Conservation (phyloP, 2,113 vertebrate genomes). For the Lanius ludovicianus region DNA sequence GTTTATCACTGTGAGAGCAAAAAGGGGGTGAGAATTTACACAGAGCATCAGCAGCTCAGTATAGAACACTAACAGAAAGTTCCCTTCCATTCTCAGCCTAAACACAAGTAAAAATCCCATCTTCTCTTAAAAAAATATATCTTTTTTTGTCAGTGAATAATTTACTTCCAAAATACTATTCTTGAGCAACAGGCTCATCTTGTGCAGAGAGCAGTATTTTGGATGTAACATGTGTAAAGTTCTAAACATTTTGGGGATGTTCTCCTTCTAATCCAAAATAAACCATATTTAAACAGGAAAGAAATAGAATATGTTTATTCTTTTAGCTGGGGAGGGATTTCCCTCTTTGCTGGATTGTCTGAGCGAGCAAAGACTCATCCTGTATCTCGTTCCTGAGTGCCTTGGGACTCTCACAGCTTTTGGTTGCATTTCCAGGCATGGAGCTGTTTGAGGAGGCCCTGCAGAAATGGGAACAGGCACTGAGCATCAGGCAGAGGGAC, state of each 20-base stretch:
- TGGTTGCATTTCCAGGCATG: slow-evolving; percentile 82
- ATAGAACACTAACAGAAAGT: neutral
- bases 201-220: neutral
- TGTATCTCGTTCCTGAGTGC: neutral
- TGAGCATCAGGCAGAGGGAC: slow-evolving; percentile 85
- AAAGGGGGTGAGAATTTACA: neutral
- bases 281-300: neutral
- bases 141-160: neutral
- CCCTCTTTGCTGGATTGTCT: neutral
- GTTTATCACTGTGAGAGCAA: neutral
- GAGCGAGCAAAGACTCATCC: neutral
- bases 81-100: neutral
- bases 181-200: neutral
- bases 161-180: neutral
- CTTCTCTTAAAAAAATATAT: neutral
- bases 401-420: neutral
- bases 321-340: neutral
- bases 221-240: neutral
- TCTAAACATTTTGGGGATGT: neutral
- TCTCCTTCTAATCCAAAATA: neutral
- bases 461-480: slow-evolving; percentile 93
- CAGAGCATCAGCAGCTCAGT: neutral
- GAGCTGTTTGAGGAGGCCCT: slow-evolving; percentile 97
- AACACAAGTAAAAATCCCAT: neutral
- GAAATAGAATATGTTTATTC: neutral